Conservation (phyloP, 2,797 vertebrate genomes). For the Siniperca scherzeri region DNA sequence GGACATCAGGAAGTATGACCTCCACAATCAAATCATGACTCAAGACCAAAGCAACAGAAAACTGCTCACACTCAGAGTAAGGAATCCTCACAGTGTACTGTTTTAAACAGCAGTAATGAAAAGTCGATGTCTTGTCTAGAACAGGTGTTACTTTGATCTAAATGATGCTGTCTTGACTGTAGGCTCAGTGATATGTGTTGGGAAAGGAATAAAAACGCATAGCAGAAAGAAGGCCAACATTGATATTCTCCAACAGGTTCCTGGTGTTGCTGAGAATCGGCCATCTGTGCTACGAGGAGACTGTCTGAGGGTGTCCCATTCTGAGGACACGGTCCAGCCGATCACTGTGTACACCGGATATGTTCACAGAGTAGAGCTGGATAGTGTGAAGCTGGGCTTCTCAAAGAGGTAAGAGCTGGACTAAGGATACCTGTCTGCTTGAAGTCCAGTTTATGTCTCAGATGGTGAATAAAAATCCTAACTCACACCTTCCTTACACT, state of each 20-base stretch:
- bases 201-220: neutral
- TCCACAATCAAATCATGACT: conserved; percentile 85
- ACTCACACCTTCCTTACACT: neutral
- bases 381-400: conserved; percentile 91
- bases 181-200: neutral
- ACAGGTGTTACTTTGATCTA: neutral
- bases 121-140: neutral
- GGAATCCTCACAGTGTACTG: neutral
- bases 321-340: conserved; percentile 73
- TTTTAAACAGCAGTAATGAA: neutral
- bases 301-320: conserved; percentile 84
- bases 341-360: conserved; percentile 88
- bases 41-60: conserved; percentile 73
- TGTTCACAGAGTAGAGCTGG: conserved; percentile 91
- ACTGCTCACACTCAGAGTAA: conserved; percentile 87
- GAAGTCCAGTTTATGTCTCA: neutral
- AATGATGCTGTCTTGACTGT: neutral
- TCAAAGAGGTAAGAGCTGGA: conserved; percentile 83
- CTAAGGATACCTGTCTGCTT: no score
- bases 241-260: conserved; percentile 84
- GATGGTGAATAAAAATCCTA: neutral
- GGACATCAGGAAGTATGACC: conserved; percentile 91
- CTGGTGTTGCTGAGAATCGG: conserved; percentile 93
- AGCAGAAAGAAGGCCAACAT: neutral
- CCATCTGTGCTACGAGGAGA: conserved; percentile 94